Base-by-base conservation (phyloP, 2,113 vertebrate species). In the Ictidomys tridecemlineatus region DNA sequence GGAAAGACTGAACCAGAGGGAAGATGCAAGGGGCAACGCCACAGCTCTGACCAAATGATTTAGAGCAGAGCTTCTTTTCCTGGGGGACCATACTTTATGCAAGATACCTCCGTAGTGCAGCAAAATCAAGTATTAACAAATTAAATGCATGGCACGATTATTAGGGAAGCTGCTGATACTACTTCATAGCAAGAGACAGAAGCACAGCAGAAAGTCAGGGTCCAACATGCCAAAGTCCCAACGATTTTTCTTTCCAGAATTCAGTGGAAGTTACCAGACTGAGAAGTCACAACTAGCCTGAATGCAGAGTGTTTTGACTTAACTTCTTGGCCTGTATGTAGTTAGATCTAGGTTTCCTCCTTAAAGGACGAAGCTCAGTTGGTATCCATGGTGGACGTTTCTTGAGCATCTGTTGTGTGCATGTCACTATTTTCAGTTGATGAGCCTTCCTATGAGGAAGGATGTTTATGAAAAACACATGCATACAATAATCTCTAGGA, bases 141-240 rank as follows among this genome's bases (percentile, higher is more conserved):
- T 48, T 82, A 85, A 30, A 90, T 20, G 53, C 87, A 73, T 61
- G 89, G 90, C 77, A 92, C 39, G 28, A 51, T 48, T 48, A 77
- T 42, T 17, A 84, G 37, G 70, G 58, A 58, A 94, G 77, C 48
- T 91, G 70, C 69, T 48, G 42, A 48, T 61, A 77, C 32, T 82
- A 80, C 11, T 86, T 96, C 77, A 87, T 84, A 96, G 85, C 89
- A 97, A 97, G 79, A 96, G 86, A 82, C 84, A 96, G 67, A 96
- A 96, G 84, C 86, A 95, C 95, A 98, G 96, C 96, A 97, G 96
- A 96, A 98, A 70, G 91, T 85, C 77, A 76, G 58, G 53, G 72
- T 39, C 34, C 65, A 82, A 42, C 61, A 45, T 72, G n/a, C n/a
- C 83, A 67, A 89, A 48, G 77, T 84, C n/a, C 72, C 63, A 91